phyloP scores from a whole-genome alignment of 2,797 vertebrate genomes.

The Melanotaenia trifasciata region DNA sequence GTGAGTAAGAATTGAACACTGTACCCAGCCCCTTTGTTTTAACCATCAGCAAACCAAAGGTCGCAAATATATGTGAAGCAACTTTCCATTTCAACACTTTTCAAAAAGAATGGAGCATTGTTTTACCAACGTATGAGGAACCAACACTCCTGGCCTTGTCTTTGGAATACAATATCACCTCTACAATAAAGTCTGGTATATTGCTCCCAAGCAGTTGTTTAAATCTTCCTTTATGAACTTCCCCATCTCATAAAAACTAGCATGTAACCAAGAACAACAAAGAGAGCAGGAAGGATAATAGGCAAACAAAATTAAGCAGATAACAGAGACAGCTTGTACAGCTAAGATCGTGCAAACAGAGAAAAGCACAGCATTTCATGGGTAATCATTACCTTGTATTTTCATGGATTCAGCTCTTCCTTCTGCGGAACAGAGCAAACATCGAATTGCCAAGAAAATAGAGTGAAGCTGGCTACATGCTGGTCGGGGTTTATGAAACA shows the following conservation, averaged over 20 bases:
- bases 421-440: neutral
- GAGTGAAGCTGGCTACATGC: neutral
- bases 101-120: constrained; percentile 12
- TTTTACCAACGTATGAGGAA: constrained; percentile 9
- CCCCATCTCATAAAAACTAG: neutral
- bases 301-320: neutral
- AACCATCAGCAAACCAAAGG: neutral
- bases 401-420: neutral
- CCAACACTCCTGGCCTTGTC: neutral
- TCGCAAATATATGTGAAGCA: neutral
- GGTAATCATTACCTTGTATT: neutral
- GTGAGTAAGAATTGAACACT: neutral
- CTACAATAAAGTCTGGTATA: neutral
- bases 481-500: neutral
- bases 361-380: neutral
- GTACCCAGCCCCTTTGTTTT: neutral
- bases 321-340: neutral
- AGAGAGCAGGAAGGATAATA: neutral
- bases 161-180: neutral
- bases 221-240: neutral
- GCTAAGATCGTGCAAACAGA: neutral
- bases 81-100: neutral
- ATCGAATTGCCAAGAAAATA: neutral
- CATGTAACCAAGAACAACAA: neutral
- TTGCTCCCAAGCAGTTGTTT: neutral